Percentiles rank a stretch among this genome's conserved stretches.
phyloP scores from a whole-genome alignment of 2,113 vertebrate species.

The Calyptomena viridis region DNA sequence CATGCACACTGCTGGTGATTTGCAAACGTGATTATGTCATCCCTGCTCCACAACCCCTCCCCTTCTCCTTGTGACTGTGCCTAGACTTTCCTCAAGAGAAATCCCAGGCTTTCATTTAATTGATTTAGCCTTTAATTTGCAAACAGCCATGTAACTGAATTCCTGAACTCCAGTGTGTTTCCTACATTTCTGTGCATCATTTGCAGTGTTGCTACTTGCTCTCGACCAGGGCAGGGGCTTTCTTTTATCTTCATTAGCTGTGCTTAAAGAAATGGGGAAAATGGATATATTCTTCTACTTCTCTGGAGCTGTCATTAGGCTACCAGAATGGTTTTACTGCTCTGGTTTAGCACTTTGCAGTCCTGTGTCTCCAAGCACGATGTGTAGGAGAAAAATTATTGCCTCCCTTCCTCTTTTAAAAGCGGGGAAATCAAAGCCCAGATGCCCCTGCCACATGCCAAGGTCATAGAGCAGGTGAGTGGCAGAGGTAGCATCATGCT shows the following conservation, averaged over 20 bases:
- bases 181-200: background rate
- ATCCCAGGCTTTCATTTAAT: conserved; percentile 23
- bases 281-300: background rate
- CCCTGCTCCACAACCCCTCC: conserved; percentile 7
- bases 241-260: background rate
- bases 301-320: background rate
- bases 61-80: background rate
- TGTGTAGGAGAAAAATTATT: background rate
- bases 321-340: background rate
- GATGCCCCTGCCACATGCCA: background rate
- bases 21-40: conserved; percentile 60
- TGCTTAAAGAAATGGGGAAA: background rate
- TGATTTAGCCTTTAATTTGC: conserved; percentile 50
- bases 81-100: conserved; percentile 52
- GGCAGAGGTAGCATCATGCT: background rate
- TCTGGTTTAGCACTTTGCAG: background rate
- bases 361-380: background rate
- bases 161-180: background rate
- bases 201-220: background rate
- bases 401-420: background rate
- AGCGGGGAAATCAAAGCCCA: background rate
- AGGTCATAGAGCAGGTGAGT: background rate
- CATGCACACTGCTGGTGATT: conserved; percentile 56
- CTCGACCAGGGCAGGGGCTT: background rate
- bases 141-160: background rate